Conservation (phyloP, 1,140 invertebrate species). For the Cotesia chilonis region DNA sequence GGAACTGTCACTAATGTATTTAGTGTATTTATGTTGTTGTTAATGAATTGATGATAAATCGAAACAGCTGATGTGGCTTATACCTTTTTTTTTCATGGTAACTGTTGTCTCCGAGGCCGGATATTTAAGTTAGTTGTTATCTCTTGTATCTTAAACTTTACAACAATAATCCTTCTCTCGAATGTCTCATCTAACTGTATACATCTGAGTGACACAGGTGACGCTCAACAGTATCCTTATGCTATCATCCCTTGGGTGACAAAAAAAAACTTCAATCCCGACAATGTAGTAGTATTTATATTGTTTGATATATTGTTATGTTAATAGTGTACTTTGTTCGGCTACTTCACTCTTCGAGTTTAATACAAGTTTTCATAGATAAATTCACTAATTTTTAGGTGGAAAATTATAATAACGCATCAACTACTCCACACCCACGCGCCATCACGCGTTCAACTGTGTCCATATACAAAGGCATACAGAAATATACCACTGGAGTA, state of each 20-base stretch:
- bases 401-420: slow-evolving; percentile 13
- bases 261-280: neutral
- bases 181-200: slow-evolving; percentile 36
- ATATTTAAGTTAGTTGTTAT: neutral
- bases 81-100: too few species aligned
- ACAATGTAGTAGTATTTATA: neutral
- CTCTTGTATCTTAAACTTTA: too few species aligned
- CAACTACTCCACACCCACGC: slow-evolving; percentile 28
- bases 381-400: slow-evolving; percentile 4
- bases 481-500: neutral
- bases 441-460: slow-evolving; percentile 19
- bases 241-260: slow-evolving; percentile 26
- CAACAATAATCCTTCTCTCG: neutral
- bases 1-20: neutral
- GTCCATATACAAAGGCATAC: slow-evolving; percentile 4
- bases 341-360: neutral
- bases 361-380: slow-evolving; percentile 26
- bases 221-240: slow-evolving; percentile 30
- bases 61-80: too few species aligned
- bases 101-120: too few species aligned
- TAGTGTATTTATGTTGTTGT: neutral
- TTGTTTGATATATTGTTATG: neutral
- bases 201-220: slow-evolving; percentile 36
- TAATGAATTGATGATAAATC: too few species aligned
- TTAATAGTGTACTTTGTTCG: neutral